A percentile compares a stretch with the other conserved stretches of the same genome.
These are phyloP conservation scores for Drosophila nr. medialis DNA, from an alignment of 2,888 invertebrate species.

Conservation along the genomic window DNA sequence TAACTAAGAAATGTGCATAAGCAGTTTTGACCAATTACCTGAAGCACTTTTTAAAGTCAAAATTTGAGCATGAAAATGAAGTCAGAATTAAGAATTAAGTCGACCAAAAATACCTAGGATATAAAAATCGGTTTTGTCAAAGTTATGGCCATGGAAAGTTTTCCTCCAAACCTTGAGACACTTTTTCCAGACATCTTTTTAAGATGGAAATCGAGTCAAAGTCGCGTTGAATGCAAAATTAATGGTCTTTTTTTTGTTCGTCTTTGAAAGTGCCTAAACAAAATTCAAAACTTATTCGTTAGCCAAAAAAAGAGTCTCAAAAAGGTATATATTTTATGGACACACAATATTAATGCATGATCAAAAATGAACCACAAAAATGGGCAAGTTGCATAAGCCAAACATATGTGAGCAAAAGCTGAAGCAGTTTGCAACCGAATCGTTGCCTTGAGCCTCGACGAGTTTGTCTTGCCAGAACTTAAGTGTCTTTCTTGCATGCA, in stretches of 20 bases:
- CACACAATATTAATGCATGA: not conserved
- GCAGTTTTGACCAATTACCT: not conserved
- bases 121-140: not conserved
- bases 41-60: not conserved
- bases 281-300: not conserved
- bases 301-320: not conserved
- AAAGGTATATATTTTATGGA: not conserved
- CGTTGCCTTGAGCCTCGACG: not conserved
- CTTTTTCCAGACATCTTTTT: not conserved
- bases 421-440: not conserved
- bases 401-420: not conserved
- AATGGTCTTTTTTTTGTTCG: too few species aligned
- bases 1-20: not conserved
- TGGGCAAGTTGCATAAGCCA: not conserved
- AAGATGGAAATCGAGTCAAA: not conserved
- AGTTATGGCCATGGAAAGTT: not conserved
- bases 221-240: not conserved
- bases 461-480: conserved; percentile 27
- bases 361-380: not conserved
- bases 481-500: conserved; percentile 50
- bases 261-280: not conserved
- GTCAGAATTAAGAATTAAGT: not conserved
- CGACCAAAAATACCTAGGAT: rapidly evolving
- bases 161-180: too few species aligned
- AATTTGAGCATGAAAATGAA: not conserved